Base-by-base conservation (phyloP, 2,113 vertebrate species). In the Stercorarius parasiticus region DNA sequence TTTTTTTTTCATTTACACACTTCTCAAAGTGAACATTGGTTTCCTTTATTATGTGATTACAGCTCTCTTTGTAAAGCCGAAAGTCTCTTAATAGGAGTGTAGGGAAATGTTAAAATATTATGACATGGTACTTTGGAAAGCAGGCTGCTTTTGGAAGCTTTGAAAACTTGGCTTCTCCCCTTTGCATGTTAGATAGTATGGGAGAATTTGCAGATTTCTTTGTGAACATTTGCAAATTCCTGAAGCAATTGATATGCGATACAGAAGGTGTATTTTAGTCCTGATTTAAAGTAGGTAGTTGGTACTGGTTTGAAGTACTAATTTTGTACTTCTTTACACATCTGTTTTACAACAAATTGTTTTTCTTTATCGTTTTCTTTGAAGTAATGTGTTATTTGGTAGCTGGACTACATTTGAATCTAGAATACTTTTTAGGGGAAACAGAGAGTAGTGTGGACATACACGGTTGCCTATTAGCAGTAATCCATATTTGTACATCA, bases 141-240 rank as follows among this genome's bases (percentile, higher is more conserved):
- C 20, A 82, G 89, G 50, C 45, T 88, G 83, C 79, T 90, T 92
- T 74, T 70, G 64, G 85, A 82, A 92, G 79, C 85, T 85, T 78
- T 86, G 74, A 53, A 42, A 81, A 27, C 80, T 83, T 93, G 90
- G 83, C 69, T 67, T 80, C 45, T 83, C 21, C 82, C 17, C 36
- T 95, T 94, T 38, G 34, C 2, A 5, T 61, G 25, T 55, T 88
- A 58, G 83, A 82, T n/a, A 89, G n/a, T 42, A 45, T 42, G 52
- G 70, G 58, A 81, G 76, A 93, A 94, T 95, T 96, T 98, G 87
- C 90, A 96, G 77, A 94, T 95, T 97, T 97, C 94, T 79, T 96
- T 78, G 74, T 64, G 96, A 95, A 96, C 94, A 90, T 98, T 97
- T 98, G 94, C 96, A 97, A 79, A 78, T 91, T 95, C 92, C 82